A percentile compares a stretch with the other conserved stretches of the same genome.
phyloP scores from a whole-genome alignment of 1,140 invertebrate species.

The Drosophila sp. region DNA sequence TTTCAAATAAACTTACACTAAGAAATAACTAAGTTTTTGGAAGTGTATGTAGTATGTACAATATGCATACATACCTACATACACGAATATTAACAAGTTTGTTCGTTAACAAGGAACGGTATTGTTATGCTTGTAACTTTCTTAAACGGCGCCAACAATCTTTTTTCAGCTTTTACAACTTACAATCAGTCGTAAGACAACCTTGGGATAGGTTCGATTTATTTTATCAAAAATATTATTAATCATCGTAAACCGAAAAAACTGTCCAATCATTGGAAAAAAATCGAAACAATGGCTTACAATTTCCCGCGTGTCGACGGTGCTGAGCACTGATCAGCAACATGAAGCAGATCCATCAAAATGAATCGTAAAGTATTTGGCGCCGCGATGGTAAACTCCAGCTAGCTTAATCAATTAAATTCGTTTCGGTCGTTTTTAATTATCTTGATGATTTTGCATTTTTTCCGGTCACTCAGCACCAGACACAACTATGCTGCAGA shows the following conservation, averaged over 20 bases:
- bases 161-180: conserved; percentile 53
- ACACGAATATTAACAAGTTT: conserved; percentile 61
- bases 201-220: conserved; percentile 57
- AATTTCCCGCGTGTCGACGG: conserved; percentile 30
- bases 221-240: conserved; percentile 50
- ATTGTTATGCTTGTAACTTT: conserved; percentile 31
- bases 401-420: conserved; percentile 82
- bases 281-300: conserved; percentile 44
- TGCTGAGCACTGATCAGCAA: conserved; percentile 28
- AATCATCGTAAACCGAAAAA: conserved; percentile 59
- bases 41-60: no score
- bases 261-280: conserved; percentile 66
- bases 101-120: conserved; percentile 69
- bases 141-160: conserved; percentile 64
- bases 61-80: background rate
- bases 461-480: conserved; percentile 65
- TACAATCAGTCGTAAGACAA: conserved; percentile 37
- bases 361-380: conserved; percentile 66
- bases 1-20: no score
- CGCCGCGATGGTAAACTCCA: conserved; percentile 55
- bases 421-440: conserved; percentile 82
- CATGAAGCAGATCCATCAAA: conserved; percentile 61
- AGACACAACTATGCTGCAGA: conserved; percentile 21
- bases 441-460: conserved; percentile 77
- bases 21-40: no score